Evolutionary conservation across 2,113 vertebrate species (phyloP), one percentile per base, ranked within the genome.

Genomic region (Oryzias javanicus): DNA sequence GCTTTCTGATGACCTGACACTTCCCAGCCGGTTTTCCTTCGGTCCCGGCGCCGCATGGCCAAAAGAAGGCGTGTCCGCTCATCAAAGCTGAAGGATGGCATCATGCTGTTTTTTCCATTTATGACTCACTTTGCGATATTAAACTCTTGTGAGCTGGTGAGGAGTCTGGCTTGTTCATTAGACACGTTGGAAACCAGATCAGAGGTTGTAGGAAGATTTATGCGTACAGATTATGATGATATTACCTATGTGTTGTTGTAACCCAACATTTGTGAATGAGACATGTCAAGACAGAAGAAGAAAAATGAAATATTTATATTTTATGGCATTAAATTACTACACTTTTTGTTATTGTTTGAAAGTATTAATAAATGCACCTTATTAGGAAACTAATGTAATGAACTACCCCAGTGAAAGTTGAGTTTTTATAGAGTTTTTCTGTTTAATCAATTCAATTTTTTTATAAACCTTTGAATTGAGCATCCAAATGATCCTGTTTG

Each of bases 1-100:
- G 70, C 67, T 82, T 84, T 82, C 65, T 89, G 85, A 87, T 86
- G 85, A 85, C 79, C 82, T 76, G 68, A 86, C 76, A 82, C 76
- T 86, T 85, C 68, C 79, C 61, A 67, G 60, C 57, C 19, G 14
- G 56, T 18, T 67, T 58, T 80, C 57, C 61, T 44, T 62, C 14
- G 44, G 60, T 3, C 12, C 35, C 55, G 60, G 60, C 70, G 8
- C 72, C 10, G 56, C 59, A 6, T 46, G 6, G 61, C 64, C 44
- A 29, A 54, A 63, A 35, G 10, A 58, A 73, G 60, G 76, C 70
- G 8, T 65, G 74, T 77, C 71, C 71, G 53, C 69, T 77, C 74
- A 78, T 87, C 84, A 89, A 87, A 88, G 77, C 70, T 22, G 44
- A 67, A 65, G 54, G 74, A 76, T 65, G 55, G 72, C 80, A 61